Percentiles rank a stretch among this genome's conserved stretches.
Conservation (phyloP, 2,888 invertebrate genomes). For the Eupithecia centaureata region DNA sequence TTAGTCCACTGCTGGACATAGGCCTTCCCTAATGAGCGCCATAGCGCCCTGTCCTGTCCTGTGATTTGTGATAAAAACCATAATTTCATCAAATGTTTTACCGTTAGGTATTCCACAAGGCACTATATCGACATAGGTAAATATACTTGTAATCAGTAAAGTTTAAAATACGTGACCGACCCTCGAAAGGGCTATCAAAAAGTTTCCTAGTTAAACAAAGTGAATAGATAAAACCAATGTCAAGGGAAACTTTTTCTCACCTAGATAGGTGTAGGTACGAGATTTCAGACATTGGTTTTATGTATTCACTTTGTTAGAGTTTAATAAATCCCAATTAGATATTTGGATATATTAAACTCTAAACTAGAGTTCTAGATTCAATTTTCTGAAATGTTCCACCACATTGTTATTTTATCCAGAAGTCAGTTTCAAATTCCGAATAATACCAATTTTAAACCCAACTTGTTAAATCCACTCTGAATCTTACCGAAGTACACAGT, state of each 20-base stretch:
- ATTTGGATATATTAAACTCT: neutral
- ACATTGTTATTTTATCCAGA: slow-evolving; percentile 3
- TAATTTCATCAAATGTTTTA: too few species aligned
- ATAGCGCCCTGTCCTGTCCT: too few species aligned
- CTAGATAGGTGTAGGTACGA: too few species aligned
- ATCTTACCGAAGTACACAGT: neutral
- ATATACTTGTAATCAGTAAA: neutral
- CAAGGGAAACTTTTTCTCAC: too few species aligned
- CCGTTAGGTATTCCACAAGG: too few species aligned
- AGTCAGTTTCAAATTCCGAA: neutral
- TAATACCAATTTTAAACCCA: neutral
- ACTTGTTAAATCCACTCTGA: neutral
- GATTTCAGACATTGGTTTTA: too few species aligned
- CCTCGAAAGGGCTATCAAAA: too few species aligned
- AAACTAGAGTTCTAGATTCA: neutral
- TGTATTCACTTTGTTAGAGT: too few species aligned
- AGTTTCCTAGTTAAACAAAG: neutral
- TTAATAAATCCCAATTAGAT: too few species aligned
- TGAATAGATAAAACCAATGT: slow-evolving; percentile 1
- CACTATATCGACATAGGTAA: neutral
- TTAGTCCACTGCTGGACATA: too few species aligned
- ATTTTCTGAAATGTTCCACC: neutral
- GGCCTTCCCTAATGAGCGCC: too few species aligned
- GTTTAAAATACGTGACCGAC: neutral
- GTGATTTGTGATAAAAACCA: too few species aligned